These are phyloP conservation scores for Oxycera nigricornis DNA, from an alignment of 2,888 invertebrate genomes.

Conservation along the genomic window DNA sequence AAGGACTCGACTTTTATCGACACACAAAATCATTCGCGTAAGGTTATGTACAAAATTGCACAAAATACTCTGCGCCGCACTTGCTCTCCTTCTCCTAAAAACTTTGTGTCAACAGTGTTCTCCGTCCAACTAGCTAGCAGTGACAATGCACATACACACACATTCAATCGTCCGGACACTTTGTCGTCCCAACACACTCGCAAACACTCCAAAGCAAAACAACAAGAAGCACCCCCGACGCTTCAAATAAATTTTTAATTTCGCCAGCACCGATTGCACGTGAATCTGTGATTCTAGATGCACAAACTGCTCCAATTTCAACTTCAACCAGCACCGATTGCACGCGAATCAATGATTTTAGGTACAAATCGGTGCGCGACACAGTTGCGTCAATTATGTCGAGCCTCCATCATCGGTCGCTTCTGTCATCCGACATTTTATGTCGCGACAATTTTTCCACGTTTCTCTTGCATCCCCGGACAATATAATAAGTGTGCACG, in stretches of 20 bases:
- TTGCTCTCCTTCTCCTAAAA: too few relatives aligned
- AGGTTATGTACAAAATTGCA: constrained; percentile 32
- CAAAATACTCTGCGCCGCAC: too few relatives aligned
- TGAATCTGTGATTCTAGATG: background rate
- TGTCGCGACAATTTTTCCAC: constrained; percentile 20
- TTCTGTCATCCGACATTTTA: constrained; percentile 27
- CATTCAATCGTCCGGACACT: background rate
- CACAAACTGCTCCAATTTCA: background rate
- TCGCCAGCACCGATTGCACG: too few relatives aligned
- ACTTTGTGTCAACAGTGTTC: background rate
- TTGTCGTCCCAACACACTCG: background rate
- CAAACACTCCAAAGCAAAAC: background rate
- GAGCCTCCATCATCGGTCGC: constrained; percentile 20
- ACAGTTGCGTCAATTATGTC: too few relatives aligned
- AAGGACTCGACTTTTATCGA: constrained; percentile 1
- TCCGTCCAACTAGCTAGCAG: background rate
- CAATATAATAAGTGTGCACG: background rate
- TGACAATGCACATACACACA: constrained; percentile 18
- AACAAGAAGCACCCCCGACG: background rate
- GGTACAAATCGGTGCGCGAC: too few relatives aligned
- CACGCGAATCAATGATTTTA: too few relatives aligned
- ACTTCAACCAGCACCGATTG: too few relatives aligned
- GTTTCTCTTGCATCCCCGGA: background rate
- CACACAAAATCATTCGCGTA: background rate
- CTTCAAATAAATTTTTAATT: too few relatives aligned